A percentile compares a stretch with the other conserved stretches of the same genome.
Evolutionary conservation across 1,140 invertebrate species (phyloP).

Genomic region (Drosophila trapezifrons): DNA sequence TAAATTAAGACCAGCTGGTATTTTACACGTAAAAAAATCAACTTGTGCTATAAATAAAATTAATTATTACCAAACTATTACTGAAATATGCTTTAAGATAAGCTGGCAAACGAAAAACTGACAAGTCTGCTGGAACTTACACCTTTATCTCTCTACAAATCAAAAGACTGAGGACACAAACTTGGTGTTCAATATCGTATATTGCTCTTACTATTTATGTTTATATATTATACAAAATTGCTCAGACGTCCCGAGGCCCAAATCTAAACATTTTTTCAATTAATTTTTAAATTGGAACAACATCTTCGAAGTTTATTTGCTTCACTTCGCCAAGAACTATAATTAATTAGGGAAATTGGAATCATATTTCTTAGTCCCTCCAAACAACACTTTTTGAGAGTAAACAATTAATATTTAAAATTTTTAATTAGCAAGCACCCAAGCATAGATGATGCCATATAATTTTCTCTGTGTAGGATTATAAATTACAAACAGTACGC

Average conservation of each 20-base stretch:
- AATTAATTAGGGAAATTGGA: constrained; percentile 1
- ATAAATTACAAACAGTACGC: constrained; percentile 67
- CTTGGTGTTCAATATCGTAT: constrained; percentile 39
- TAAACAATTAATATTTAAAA: constrained; percentile 16
- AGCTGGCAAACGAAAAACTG: neutral
- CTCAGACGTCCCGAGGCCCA: constrained; percentile 65
- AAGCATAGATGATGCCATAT: constrained; percentile 1
- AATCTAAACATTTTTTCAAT: constrained; percentile 26
- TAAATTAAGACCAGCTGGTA: constrained; percentile 42
- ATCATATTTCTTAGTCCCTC: constrained; percentile 11
- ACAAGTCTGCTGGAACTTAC: constrained; percentile 60
- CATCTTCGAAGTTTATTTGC: constrained; percentile 69
- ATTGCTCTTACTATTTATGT: constrained; percentile 50
- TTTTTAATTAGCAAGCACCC: constrained; percentile 16
- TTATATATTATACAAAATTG: constrained; percentile 56
- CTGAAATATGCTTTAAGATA: no score
- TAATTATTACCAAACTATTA: neutral
- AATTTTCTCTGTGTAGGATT: constrained; percentile 55
- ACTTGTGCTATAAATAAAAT: neutral
- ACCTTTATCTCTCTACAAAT: neutral
- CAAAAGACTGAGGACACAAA: constrained; percentile 47
- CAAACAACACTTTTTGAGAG: neutral
- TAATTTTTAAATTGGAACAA: constrained; percentile 38
- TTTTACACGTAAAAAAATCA: neutral
- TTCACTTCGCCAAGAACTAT: constrained; percentile 48